Evolutionary conservation across 2,888 invertebrate species (phyloP), one percentile per base, ranked within the genome.

Genomic region (Eremobia ochroleuca): DNA sequence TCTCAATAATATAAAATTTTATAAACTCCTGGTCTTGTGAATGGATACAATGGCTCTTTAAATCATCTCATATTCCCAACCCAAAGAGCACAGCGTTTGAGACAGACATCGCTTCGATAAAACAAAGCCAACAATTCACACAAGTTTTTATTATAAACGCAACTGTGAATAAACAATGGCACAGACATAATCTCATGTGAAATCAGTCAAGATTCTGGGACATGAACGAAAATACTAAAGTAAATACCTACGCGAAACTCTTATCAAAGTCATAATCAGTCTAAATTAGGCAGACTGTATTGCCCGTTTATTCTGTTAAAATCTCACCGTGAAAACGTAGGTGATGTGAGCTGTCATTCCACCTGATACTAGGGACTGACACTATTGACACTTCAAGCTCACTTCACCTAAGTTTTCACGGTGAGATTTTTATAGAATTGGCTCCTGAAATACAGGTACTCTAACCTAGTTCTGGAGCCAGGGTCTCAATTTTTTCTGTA

Each of bases 161-260:
- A 87, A 81, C 70, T 67, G 59, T 77, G 73, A 81, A 81, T 76
- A 75, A 80, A 90, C 86, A 88, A 89, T 86, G 75, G 70, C 28
- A 81, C 76, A 81, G 65, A 77, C 71, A 75, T 85, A 83, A 90
- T 89, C 90, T 88, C 68, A 81, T 88, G 90, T 73, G 90, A 91
- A 91, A 86, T 88, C 88, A 68, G 65, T 65, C 73, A 79, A 79
- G 66, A 83, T 81, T 82, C 83, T 73, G 74, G 76, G 73, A 74
- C 81, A 68, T 52, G 65, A 73, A 73, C 75, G 69, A 79, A 67
- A 75, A 74, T 31, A 68, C 65, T 70, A 65, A 62, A 79, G 71
- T 67, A 79, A 78, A 83, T 75, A 82, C 31, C 28, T 66, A 73
- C 52, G 40, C 34, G 65, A 34, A 61, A 64, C 58, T 75, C 52